phyloP scores from a whole-genome alignment of 1,140 invertebrate genomes.

The Protaetia brevitarsis region DNA sequence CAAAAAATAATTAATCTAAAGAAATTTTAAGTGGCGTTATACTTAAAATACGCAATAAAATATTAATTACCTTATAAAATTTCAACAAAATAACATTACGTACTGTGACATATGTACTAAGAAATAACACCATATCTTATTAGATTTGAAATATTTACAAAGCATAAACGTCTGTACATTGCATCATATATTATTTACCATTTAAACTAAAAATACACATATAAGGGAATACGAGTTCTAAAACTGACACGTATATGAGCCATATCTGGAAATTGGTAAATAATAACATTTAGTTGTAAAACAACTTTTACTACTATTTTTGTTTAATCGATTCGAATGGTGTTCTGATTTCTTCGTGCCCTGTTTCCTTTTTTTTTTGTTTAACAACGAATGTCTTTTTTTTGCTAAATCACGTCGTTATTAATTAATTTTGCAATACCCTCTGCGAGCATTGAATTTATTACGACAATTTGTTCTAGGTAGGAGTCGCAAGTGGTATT shows the following conservation, averaged over 20 bases:
- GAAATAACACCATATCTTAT: too few relatives aligned
- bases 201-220: slow-evolving; percentile 9
- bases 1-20: too few relatives aligned
- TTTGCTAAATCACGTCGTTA: background rate
- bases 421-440: slow-evolving; percentile 3
- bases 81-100: too few relatives aligned
- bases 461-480: background rate
- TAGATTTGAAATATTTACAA: background rate
- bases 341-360: background rate
- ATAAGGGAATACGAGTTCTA: slow-evolving; percentile 1
- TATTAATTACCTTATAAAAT: too few relatives aligned
- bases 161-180: background rate
- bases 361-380: background rate
- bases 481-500: too few relatives aligned
- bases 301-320: slow-evolving; percentile 14
- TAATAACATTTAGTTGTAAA: slow-evolving; percentile 9
- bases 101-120: too few relatives aligned
- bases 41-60: too few relatives aligned
- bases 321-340: slow-evolving; percentile 16
- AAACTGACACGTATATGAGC: background rate
- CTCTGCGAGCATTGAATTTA: background rate
- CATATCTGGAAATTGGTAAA: slow-evolving; percentile 1
- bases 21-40: too few relatives aligned
- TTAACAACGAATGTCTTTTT: background rate
- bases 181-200: slow-evolving; percentile 10